Conservation (phyloP, 2,888 invertebrate species). For the Aquatica leii region DNA sequence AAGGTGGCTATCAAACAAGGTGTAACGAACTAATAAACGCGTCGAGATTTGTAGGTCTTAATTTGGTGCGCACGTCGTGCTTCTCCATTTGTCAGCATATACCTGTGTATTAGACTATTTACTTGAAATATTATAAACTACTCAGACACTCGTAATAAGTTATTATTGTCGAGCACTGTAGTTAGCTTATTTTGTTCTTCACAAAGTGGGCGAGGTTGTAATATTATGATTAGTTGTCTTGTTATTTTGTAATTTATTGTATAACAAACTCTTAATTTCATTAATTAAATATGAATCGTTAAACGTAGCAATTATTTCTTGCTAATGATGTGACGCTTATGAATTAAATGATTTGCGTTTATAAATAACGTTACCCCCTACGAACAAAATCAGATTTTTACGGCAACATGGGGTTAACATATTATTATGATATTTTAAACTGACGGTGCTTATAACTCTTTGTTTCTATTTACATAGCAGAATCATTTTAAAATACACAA, state of each 20-base stretch:
- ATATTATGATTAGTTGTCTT: conserved; percentile 26
- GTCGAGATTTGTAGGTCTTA: conserved; percentile 39
- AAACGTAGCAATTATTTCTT: conserved; percentile 7
- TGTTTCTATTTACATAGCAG: no score
- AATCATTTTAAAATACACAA: no score
- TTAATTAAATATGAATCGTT: conserved; percentile 13
- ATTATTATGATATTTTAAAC: no score
- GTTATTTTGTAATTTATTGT: conserved; percentile 17
- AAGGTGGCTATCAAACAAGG: conserved; percentile 33
- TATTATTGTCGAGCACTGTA: conserved; percentile 29
- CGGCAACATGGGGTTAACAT: no score
- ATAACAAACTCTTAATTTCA: conserved; percentile 17
- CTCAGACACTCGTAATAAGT: conserved; percentile 24
- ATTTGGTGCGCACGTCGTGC: conserved; percentile 39
- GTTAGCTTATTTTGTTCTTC: conserved; percentile 27
- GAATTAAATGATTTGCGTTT: not conserved
- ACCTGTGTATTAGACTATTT: conserved; percentile 27
- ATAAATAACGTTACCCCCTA: no score
- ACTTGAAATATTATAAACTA: conserved; percentile 33
- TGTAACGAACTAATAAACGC: conserved; percentile 44
- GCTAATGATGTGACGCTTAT: conserved; percentile 10
- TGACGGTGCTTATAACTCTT: no score
- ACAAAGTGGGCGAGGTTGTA: conserved; percentile 29
- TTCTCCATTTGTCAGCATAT: conserved; percentile 41
- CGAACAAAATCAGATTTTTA: no score